Conservation (phyloP, 2,888 invertebrate genomes). For the Lasioglossum oenotherae region DNA sequence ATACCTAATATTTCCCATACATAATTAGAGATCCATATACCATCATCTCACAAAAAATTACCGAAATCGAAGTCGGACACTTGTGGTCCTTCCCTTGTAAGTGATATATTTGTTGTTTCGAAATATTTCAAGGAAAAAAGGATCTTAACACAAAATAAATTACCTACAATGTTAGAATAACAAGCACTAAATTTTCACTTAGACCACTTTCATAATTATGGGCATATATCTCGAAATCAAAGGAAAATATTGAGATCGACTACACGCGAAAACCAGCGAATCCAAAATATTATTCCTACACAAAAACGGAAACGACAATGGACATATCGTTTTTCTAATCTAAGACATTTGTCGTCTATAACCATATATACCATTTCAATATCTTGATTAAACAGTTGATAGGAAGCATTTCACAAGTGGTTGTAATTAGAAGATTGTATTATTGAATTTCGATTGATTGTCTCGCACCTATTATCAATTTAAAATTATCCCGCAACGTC, state of each 20-base stretch:
- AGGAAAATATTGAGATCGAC: neutral
- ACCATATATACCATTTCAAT: neutral
- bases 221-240: neutral
- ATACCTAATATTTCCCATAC: too few relatives aligned
- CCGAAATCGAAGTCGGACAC: too few relatives aligned
- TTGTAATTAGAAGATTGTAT: slow-evolving; percentile 43
- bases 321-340: neutral
- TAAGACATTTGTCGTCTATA: neutral
- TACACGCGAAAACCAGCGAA: neutral
- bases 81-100: too few relatives aligned
- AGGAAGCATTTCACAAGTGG: neutral
- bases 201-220: too few relatives aligned
- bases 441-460: neutral
- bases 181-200: too few relatives aligned
- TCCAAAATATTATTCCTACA: neutral
- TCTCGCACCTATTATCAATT: neutral
- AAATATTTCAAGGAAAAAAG: too few relatives aligned
- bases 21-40: too few relatives aligned
- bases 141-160: too few relatives aligned
- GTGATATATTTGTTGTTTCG: too few relatives aligned
- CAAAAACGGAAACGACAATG: neutral
- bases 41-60: too few relatives aligned
- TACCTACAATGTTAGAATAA: too few relatives aligned
- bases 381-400: slow-evolving; percentile 29
- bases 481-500: neutral